These are phyloP conservation scores for Sinelater perroti DNA, from an alignment of 2,888 invertebrate genomes.

Conservation along the genomic window DNA sequence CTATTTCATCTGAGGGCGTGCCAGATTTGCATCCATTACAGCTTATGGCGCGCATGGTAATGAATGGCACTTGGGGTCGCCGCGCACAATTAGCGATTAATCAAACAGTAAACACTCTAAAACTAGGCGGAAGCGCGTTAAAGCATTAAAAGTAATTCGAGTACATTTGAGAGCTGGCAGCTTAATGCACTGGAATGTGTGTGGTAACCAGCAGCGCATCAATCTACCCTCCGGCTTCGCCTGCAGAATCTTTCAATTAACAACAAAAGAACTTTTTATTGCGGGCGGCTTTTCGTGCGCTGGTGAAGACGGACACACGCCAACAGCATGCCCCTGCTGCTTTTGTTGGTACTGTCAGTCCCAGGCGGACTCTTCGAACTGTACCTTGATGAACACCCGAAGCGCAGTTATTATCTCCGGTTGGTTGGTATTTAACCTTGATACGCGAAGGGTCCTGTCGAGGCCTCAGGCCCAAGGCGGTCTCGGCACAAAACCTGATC, in stretches of 20 bases:
- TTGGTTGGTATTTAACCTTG: conserved; percentile 15
- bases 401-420: conserved; percentile 17
- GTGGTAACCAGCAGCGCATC: too few relatives aligned
- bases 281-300: too few relatives aligned
- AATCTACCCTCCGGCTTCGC: too few relatives aligned
- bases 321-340: too few relatives aligned
- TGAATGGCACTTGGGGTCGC: conserved; percentile 7
- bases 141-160: conserved; percentile 34
- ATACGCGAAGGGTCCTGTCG: conserved; percentile 19
- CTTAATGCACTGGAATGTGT: too few relatives aligned
- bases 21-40: conserved; percentile 12
- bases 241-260: too few relatives aligned
- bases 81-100: conserved; percentile 14
- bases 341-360: neutral
- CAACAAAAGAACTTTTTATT: too few relatives aligned
- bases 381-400: conserved; percentile 12
- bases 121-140: conserved; percentile 29
- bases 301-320: too few relatives aligned
- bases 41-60: neutral
- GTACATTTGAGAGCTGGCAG: too few relatives aligned
- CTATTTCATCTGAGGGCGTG: conserved; percentile 5
- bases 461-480: conserved; percentile 12
- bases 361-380: conserved; percentile 12
- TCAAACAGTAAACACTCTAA: conserved; percentile 12
- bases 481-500: conserved; percentile 18